Percentiles rank a stretch among this genome's conserved stretches.
These are phyloP conservation scores for Piscicola geometra DNA, from an alignment of 2,888 invertebrate genomes.

Conservation along the genomic window DNA sequence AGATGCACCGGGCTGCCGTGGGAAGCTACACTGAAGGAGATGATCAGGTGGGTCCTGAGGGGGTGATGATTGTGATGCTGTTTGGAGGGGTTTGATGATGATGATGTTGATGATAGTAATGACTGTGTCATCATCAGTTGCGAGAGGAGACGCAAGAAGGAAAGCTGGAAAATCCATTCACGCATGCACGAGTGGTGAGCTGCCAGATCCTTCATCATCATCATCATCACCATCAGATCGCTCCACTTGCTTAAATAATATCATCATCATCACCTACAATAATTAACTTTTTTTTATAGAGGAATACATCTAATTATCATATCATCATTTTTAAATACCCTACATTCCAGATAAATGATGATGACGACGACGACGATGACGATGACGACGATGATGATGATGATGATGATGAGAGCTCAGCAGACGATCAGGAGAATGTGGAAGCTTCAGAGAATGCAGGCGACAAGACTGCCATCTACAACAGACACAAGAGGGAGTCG, in stretches of 20 bases:
- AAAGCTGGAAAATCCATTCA: background rate
- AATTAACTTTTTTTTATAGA: too few species aligned
- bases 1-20: background rate
- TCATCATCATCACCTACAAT: too few species aligned
- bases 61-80: background rate
- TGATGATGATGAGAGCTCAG: background rate
- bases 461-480: constrained; percentile 7
- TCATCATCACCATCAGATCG: too few species aligned
- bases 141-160: constrained; percentile 11
- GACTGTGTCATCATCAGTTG: background rate
- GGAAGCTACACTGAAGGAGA: background rate
- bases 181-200: too few species aligned
- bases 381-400: constrained; percentile 11
- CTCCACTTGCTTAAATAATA: too few species aligned
- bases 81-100: background rate
- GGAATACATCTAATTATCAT: too few species aligned
- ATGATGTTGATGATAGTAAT: background rate
- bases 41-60: background rate
- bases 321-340: too few species aligned
- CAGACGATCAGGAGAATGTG: background rate
- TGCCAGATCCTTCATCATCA: too few species aligned
- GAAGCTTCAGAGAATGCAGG: background rate
- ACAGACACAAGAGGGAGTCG: constrained; percentile 10
- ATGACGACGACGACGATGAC: background rate
- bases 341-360: too few species aligned